Evolutionary conservation across 2,888 invertebrate genomes (phyloP), one percentile per base, ranked within the genome.

Genomic region (Steinernema carpocapsae): DNA sequence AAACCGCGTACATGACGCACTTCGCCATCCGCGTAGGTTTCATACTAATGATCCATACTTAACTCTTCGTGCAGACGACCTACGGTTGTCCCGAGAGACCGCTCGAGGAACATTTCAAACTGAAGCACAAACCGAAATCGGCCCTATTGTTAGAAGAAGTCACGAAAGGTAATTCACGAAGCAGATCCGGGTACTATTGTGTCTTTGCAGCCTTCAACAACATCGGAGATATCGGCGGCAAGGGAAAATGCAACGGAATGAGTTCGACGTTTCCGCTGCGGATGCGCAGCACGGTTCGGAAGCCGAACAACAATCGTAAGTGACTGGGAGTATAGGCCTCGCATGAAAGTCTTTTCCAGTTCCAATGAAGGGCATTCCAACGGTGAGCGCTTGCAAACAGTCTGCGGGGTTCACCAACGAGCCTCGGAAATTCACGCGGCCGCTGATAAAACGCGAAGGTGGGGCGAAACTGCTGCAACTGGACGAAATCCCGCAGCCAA

Each of bases 391-490:
- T 14, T 52, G 73, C 71, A 81, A 82, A 71, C 59, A 79, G 52
- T 80, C 79, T 7, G 76, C 75, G 12, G 84, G 84, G 7, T 84
- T 84, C 73, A 76, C 82, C 24, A 81, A 81, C 71, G 82, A 82
- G 64, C 80, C 83, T 12, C 82, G 80, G 72, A 83, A 84, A 74
- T 83, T 83, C 72, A 81, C 76, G 51, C 74, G 83, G 24, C 72
- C 74, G 12, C 70, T 79, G 48, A 14, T 72, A 24, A 83, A 83
- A 70, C 59, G 83, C 43, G 76, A 74, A 48, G 81, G 81, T 1
- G 80, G 81, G 1, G 81, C 81, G 7, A 75, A 71, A 72, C 72
- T 81, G n/a, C 43, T 81, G 17, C 76, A 79, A 29, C 81, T 83
- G 72, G 76, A 75, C 56, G 83, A 83, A 17, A 72, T 81, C n/a